phyloP scores from a whole-genome alignment of 2,797 vertebrate species.

The Sardinella longiceps region DNA sequence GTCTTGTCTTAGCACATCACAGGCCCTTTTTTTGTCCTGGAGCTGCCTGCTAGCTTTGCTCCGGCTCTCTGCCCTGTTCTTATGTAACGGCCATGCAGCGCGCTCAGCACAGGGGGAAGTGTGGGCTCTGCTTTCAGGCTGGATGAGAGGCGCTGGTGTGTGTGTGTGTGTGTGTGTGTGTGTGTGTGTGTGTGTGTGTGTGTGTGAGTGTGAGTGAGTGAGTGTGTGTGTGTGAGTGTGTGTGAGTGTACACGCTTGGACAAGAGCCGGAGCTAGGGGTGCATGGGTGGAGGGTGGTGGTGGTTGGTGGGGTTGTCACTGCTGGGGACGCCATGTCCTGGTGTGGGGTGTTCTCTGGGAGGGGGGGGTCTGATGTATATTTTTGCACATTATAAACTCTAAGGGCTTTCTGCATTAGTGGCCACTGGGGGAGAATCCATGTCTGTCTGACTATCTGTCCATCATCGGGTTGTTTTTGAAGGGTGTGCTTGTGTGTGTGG shows the following conservation, averaged over 20 bases:
- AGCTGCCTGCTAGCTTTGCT: not conserved
- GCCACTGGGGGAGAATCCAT: not conserved
- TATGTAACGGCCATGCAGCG: not conserved
- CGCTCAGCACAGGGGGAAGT: constrained; percentile 11
- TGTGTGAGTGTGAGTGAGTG: not conserved
- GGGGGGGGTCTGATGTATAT: not conserved
- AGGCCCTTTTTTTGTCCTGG: not conserved
- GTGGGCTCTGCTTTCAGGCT: constrained; percentile 22
- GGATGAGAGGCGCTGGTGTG: not conserved
- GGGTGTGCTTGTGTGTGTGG: not conserved
- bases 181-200: not conserved
- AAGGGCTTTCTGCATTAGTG: not conserved
- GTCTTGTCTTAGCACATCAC: not conserved
- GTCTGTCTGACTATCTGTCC: not conserved
- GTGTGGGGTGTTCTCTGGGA: not conserved
- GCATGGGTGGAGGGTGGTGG: not conserved
- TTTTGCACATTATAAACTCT: not conserved
- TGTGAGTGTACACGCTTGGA: not conserved
- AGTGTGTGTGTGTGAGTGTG: not conserved
- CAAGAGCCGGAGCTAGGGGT: not conserved
- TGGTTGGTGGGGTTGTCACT: not conserved
- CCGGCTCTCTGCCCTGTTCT: not conserved
- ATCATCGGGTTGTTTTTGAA: not conserved
- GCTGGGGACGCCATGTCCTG: not conserved
- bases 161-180: not conserved